Evolutionary conservation across 2,888 invertebrate species (phyloP).

Genomic region (Drosophila paramelanica): DNA sequence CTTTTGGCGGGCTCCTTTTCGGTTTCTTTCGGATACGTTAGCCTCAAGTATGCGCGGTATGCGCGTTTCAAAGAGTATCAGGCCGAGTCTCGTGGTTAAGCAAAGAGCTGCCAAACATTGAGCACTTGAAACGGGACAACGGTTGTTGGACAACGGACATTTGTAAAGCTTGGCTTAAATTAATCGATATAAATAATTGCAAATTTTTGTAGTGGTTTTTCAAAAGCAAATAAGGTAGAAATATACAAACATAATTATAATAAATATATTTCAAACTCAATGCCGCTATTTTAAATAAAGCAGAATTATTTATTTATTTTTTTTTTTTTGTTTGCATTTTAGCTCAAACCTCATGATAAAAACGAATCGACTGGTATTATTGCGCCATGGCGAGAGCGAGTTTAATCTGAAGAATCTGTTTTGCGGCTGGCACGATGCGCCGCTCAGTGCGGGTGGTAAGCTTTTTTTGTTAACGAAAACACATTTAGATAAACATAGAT

Average conservation of each 20-base stretch:
- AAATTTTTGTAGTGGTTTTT: no score
- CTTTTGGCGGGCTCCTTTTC: constrained; percentile 16
- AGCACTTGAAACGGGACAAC: not conserved
- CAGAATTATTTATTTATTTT: constrained; percentile 12
- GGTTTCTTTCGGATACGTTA: constrained; percentile 49
- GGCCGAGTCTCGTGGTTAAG: constrained; percentile 8
- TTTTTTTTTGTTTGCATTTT: constrained; percentile 8
- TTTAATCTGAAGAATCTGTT: constrained; percentile 91
- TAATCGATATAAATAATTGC: not conserved
- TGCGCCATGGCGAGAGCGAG: constrained; percentile 91
- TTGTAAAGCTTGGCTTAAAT: not conserved
- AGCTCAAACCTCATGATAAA: constrained; percentile 60
- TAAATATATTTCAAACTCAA: not conserved
- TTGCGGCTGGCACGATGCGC: constrained; percentile 91
- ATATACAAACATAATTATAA: constrained; percentile 2
- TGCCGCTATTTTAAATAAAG: constrained; percentile 1
- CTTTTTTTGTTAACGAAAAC: not conserved
- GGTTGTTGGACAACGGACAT: not conserved
- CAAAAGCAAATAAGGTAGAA: not conserved
- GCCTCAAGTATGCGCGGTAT: constrained; percentile 54
- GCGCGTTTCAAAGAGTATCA: constrained; percentile 34
- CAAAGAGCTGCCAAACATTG: constrained; percentile 8
- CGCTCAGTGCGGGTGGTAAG: constrained; percentile 88
- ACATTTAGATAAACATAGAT: not conserved
- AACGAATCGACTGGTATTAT: constrained; percentile 85